Percentiles rank a stretch among this genome's conserved stretches.
phyloP scores from a whole-genome alignment of 2,113 vertebrate genomes.

The Sylvietta virens region DNA sequence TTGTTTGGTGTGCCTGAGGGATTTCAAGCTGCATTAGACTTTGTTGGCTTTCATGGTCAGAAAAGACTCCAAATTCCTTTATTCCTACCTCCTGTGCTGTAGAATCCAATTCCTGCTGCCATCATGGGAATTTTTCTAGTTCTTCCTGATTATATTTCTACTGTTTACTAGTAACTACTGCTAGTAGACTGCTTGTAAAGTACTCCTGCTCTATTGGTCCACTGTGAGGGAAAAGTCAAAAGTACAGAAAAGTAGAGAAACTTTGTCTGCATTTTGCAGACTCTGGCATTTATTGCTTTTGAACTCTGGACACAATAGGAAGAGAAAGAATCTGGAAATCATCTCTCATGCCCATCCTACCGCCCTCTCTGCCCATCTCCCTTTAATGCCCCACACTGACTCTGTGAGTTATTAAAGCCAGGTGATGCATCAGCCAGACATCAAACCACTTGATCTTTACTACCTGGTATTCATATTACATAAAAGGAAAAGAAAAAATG shows the following conservation, averaged over 20 bases:
- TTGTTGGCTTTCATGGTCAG: not conserved
- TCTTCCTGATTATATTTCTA: not conserved
- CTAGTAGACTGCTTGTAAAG: not conserved
- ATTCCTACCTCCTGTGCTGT: not conserved
- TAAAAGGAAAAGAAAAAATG: not conserved
- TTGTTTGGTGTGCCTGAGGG: not conserved
- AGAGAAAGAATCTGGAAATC: not conserved
- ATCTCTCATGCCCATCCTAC: not conserved
- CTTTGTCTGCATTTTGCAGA: not conserved
- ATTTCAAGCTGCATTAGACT: not conserved
- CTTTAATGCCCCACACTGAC: not conserved
- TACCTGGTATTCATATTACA: not conserved
- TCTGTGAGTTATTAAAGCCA: not conserved
- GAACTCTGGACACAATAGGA: not conserved
- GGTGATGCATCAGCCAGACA: not conserved
- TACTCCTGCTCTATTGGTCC: not conserved
- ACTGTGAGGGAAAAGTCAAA: not conserved
- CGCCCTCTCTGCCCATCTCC: not conserved
- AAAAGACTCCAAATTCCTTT: not conserved
- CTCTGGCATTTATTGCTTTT: not conserved
- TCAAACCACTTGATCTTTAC: not conserved
- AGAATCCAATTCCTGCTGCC: not conserved
- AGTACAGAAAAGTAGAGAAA: not conserved
- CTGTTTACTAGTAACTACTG: not conserved
- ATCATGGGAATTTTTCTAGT: not conserved